Evolutionary conservation across 2,797 vertebrate species (phyloP), one percentile per base, ranked within the genome.

Genomic region (Coregonus ussuriensis): DNA sequence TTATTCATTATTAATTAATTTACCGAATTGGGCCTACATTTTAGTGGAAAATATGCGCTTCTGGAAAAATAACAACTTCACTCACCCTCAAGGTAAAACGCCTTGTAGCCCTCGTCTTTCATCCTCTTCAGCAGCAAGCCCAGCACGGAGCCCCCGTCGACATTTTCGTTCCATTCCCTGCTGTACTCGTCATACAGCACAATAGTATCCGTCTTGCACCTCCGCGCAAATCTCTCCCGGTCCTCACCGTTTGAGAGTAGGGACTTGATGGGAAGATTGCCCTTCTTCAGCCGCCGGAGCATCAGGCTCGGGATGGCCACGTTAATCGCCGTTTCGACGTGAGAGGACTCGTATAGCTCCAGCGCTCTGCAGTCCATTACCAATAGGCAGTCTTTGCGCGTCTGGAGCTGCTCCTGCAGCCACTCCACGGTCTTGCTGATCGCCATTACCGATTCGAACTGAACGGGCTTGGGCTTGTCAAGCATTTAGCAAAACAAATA

Each of bases 301-400:
- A 98, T 97, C 85, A 98, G 95, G 82, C 96, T 95, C 18, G 97
- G 97, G 69, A 98, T 96, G 88, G 96, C 96, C 89, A 98, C 96
- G 88, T 95, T 96, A 91, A 98, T 96, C 84, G 96, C 96, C 72
- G 96, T 92, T 72, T 97, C 96, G 87, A 98, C 96, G 89, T 98
- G 97, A 63, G 96, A 96, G 72, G 96, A 97, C 82, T 97, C 96
- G 89, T 96, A 98, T 51, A 96, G 93, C 88, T 97, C 96, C 91
- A 94, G 96, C 33, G 96, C 93, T 83, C 97, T 94, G 86, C 97
- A 98, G 96, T 98, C 97, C 96, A 98, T 96, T 82, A 98, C 92
- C 80, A 98, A 91, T 88, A 98, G 95, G 83, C 94, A 89, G 83
- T 96, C 96, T 83, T 91, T 92, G 86, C 96, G 95, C 88, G 93